Base-by-base conservation (phyloP, 1,140 invertebrate species). In the Drosophila setifemur region DNA sequence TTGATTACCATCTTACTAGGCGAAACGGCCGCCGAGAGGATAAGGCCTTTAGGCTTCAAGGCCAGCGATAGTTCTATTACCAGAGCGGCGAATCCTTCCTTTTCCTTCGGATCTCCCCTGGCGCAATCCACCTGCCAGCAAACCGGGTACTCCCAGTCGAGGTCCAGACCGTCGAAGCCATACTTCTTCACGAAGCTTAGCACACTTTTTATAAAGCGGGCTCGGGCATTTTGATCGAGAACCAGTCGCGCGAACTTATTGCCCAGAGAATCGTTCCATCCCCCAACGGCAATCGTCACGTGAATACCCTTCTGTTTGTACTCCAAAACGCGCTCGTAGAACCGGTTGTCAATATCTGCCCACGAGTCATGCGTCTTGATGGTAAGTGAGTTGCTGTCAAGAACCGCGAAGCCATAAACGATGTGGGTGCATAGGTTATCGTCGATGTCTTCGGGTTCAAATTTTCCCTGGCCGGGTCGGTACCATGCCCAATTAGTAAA, bases 71-170 rank as follows among this genome's bases (percentile, higher is more conserved):
- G 79, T 89, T 97, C 96, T 49, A 91, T 92, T 0, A 97, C 93
- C 4, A 96, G 92, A 35, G 90, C 90, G 0, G 93, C 92, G 81
- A 97, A 97, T 3, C 92, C 93, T 89, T 94, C 89, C 88, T 97
- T 97, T 79, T 97, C 96, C 0, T 93, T 93, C 4, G 92, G 91
- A 0, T 95, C 94, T 0, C 96, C 96, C 85, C 94, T 95, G 8
- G 93, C 93, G 70, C 96, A 97, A 70, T 97, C 94, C 0, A 95
- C 95, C 92, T 96, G 93, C 92, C 94, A 94, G 68, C 93, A 94
- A 37, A 93, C 93, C 2, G 94, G 94, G 90, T 94, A 95, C 73
- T 97, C 96, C 96, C 96, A 98, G 87, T 97, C 96, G 11, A 97
- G 91, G 90, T 98, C 96, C 1, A 98, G 90, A 2, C 96, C 96